Evolutionary conservation across 2,797 vertebrate species (phyloP), one percentile per base, ranked within the genome.

Genomic region (Phataginus tricuspis): DNA sequence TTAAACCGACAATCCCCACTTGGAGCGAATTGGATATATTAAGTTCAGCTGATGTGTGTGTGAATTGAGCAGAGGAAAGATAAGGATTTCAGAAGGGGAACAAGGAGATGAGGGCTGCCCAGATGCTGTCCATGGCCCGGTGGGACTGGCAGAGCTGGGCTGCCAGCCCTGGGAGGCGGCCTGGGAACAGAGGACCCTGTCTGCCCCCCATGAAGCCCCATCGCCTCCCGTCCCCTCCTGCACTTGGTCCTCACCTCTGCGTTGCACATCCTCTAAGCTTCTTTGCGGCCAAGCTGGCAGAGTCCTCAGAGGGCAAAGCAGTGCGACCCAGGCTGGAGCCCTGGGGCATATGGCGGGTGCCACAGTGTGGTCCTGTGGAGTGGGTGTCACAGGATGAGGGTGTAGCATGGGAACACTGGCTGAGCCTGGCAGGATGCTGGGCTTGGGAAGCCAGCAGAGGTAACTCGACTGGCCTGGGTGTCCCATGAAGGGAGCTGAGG

Each of bases 111-210:
- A 23, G 78, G 6, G 18, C 37, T 0, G 0, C 0, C 2, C 37
- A 8, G 16, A 11, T 0, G 1, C 19, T 49, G 45, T 16, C 0
- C 0, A 5, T 25, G 23, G 82, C 37, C 29, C 0, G 0, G 4
- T 4, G 9, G 23, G 39, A 66, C 14, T 21, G 23, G n/a, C 29
- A 0, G 27, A 59, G 69, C 49, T 55, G 21, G 37, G 23, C 31
- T 27, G n/a, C 45, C 8, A 2, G 5, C 2, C 18, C 12, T 0
- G 39, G 15, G 80, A 5, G 51, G 29, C 3, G 23, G 19, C 27
- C 0, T 3, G 11, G n/a, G 14, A 18, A 27, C 29, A 57, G 10
- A 66, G 88, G 19, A 64, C 45, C 19, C 8, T 0, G 25, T 2
- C 25, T 45, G 18, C 55, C 18, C 12, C 69, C 42, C 2, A 1